Evolutionary conservation across 2,888 invertebrate genomes (phyloP).

Genomic region (Patella pellucida): DNA sequence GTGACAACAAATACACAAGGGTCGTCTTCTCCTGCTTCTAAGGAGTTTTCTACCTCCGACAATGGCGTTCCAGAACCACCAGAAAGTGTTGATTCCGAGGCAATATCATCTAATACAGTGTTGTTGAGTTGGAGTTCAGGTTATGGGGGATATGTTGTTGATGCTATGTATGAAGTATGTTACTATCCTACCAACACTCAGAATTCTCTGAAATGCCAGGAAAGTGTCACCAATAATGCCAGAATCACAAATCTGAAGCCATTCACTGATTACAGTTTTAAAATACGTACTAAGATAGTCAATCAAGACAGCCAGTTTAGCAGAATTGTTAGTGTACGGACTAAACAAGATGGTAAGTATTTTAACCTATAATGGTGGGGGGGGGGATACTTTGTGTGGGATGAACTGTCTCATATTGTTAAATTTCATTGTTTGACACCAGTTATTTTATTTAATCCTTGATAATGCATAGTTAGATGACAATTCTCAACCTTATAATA

Average conservation of each 20-base stretch:
- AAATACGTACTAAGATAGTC: constrained; percentile 77
- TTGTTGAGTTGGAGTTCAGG: constrained; percentile 47
- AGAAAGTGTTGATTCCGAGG: constrained; percentile 32
- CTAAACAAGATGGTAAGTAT: constrained; percentile 78
- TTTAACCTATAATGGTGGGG: neutral
- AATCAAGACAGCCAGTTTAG: constrained; percentile 76
- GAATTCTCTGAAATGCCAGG: constrained; percentile 25
- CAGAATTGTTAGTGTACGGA: constrained; percentile 77
- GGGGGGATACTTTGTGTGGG: too few relatives aligned
- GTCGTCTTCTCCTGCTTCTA: constrained; percentile 35
- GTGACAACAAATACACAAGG: constrained; percentile 36
- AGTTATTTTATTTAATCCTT: too few relatives aligned
- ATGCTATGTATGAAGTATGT: constrained; percentile 43
- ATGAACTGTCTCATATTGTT: too few relatives aligned
- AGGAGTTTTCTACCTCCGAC: constrained; percentile 46
- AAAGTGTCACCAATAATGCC: constrained; percentile 47
- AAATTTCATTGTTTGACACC: too few relatives aligned
- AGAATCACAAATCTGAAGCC: constrained; percentile 78
- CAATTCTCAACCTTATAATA: too few relatives aligned
- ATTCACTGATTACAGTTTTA: constrained; percentile 80
- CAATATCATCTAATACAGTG: constrained; percentile 33
- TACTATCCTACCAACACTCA: constrained; percentile 22
- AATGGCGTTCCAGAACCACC: constrained; percentile 43
- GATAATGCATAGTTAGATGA: too few relatives aligned
- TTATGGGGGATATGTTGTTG: constrained; percentile 22